Percentiles rank a stretch among this genome's conserved stretches.
phyloP scores from a whole-genome alignment of 2,113 vertebrate genomes.

The Hucho hucho region DNA sequence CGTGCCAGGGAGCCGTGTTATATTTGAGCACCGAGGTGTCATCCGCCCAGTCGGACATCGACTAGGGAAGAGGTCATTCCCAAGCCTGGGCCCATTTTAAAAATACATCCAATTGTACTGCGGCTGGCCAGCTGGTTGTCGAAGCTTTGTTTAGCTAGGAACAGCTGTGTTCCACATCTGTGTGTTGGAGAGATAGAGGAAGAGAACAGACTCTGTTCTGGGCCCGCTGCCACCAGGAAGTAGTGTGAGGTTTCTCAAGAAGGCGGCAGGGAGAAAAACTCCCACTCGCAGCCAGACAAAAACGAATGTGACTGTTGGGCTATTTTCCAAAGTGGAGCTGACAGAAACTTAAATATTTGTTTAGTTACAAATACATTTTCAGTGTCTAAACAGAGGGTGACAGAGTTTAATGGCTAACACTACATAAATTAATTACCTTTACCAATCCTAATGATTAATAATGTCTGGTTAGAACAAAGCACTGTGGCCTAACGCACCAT shows the following conservation, averaged over 20 bases:
- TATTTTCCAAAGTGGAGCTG: not conserved
- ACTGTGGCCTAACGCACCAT: not conserved
- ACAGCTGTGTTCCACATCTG: constrained; percentile 63
- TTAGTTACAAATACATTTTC: not conserved
- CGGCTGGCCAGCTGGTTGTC: constrained; percentile 50
- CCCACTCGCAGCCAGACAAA: not conserved
- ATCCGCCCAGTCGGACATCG: constrained; percentile 21
- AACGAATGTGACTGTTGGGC: not conserved
- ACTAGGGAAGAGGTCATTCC: constrained; percentile 54
- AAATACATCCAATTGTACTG: constrained; percentile 61
- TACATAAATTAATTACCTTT: not conserved
- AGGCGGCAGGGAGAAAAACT: not conserved
- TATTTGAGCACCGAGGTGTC: constrained; percentile 33
- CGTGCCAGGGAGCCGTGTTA: constrained; percentile 24
- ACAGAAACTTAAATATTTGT: not conserved
- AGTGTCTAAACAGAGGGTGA: not conserved
- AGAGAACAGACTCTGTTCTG: constrained; percentile 14
- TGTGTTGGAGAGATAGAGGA: not conserved
- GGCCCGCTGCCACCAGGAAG: constrained; percentile 51
- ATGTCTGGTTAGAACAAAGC: not conserved
- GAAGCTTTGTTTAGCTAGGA: constrained; percentile 45
- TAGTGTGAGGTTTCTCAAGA: constrained; percentile 13
- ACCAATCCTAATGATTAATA: not conserved
- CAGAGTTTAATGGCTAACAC: not conserved
- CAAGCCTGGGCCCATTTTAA: constrained; percentile 46